Conservation (phyloP, 1,140 invertebrate species). For the Caenorhabditis latens region DNA sequence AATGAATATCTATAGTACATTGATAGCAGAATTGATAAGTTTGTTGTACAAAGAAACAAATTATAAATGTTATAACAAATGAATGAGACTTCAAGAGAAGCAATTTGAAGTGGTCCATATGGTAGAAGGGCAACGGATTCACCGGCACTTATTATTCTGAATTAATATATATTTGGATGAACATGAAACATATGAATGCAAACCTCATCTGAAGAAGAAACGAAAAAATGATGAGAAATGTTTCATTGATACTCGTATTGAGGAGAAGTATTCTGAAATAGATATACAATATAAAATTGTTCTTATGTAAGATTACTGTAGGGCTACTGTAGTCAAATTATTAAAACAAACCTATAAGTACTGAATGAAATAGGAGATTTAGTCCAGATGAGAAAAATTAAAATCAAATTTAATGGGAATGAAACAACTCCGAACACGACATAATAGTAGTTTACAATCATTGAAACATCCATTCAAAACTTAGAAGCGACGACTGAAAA, state of each 20-base stretch:
- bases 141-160: slow-evolving; percentile 25
- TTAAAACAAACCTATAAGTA: background rate
- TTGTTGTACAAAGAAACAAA: slow-evolving; percentile 27
- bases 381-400: slow-evolving; percentile 3
- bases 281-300: background rate
- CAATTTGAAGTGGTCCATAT: slow-evolving; percentile 4
- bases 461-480: slow-evolving; percentile 22
- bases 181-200: background rate
- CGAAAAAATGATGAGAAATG: slow-evolving; percentile 3
- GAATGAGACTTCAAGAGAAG: background rate
- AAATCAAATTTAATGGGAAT: background rate
- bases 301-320: too few species aligned
- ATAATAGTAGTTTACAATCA: slow-evolving; percentile 20
- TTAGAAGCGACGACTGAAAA: background rate
- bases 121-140: slow-evolving; percentile 13
- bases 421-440: background rate
- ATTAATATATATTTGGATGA: background rate
- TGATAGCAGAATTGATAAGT: background rate
- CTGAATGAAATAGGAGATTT: slow-evolving; percentile 3
- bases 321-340: background rate
- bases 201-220: slow-evolving; percentile 14
- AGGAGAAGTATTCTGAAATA: slow-evolving; percentile 1
- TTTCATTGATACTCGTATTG: slow-evolving; percentile 15
- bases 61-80: slow-evolving; percentile 26
- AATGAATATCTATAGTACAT: slow-evolving; percentile 33